A percentile compares a stretch with the other conserved stretches of the same genome.
phyloP scores from a whole-genome alignment of 2,113 vertebrate genomes.

The Neogobius melanostomus region DNA sequence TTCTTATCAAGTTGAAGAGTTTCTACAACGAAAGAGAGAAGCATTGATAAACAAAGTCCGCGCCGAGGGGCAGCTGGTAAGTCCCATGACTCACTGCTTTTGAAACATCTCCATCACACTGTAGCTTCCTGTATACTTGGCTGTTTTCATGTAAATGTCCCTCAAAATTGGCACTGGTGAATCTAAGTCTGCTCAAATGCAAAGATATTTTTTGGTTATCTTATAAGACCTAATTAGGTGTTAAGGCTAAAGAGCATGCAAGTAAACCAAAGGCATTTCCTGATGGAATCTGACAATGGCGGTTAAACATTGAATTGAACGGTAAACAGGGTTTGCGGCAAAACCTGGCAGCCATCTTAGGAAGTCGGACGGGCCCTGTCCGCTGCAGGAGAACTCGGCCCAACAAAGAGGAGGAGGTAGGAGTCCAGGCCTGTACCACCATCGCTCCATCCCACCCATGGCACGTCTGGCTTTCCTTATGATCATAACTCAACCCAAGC shows the following conservation, averaged over 20 bases:
- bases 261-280: not conserved
- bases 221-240: not conserved
- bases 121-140: not conserved
- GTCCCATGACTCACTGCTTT: constrained; percentile 30
- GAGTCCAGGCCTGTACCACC: constrained; percentile 70
- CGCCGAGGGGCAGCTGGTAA: constrained; percentile 95
- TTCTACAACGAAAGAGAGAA: constrained; percentile 91
- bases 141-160: not conserved
- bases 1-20: constrained; percentile 92
- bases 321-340: constrained; percentile 94
- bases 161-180: constrained; percentile 2
- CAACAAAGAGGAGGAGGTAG: constrained; percentile 99
- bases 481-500: constrained; percentile 36
- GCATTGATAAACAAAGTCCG: constrained; percentile 97
- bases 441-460: constrained; percentile 32
- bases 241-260: not conserved
- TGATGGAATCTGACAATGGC: constrained; percentile 16
- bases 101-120: not conserved
- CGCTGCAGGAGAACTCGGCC: constrained; percentile 86
- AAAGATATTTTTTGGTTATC: not conserved
- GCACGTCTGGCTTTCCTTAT: constrained; percentile 51
- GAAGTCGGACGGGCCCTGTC: constrained; percentile 84
- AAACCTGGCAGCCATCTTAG: constrained; percentile 88
- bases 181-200: constrained; percentile 1
- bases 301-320: constrained; percentile 78